Conservation (phyloP, 2,888 invertebrate genomes). For the Allophyes oxyacanthae region DNA sequence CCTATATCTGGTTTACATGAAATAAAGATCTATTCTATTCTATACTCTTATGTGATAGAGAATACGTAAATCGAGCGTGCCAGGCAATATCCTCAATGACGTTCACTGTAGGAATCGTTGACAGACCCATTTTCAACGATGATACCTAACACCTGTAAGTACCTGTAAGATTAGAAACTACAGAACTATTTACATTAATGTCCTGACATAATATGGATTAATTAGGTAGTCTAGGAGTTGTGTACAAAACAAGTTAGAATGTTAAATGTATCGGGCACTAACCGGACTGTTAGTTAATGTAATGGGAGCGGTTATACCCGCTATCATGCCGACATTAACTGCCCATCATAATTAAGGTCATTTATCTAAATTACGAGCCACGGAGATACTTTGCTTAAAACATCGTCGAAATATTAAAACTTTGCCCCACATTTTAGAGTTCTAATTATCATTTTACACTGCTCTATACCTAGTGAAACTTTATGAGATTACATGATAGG, state of each 20-base stretch:
- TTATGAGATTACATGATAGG: neutral
- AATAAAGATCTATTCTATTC: no score
- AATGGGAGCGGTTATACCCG: constrained; percentile 6
- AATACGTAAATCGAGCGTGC: no score
- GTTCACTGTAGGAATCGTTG: no score
- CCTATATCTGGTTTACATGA: no score
- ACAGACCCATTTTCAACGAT: no score
- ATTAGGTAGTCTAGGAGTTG: constrained; percentile 1
- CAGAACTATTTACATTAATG: no score
- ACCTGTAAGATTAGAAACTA: no score
- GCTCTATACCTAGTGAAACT: neutral
- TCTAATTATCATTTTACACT: neutral
- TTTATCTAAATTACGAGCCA: constrained; percentile 32
- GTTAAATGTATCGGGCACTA: constrained; percentile 19
- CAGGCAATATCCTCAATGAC: no score
- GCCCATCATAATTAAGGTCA: constrained; percentile 26
- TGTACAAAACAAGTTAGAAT: constrained; percentile 9
- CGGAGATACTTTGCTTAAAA: constrained; percentile 22
- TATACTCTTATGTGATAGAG: no score
- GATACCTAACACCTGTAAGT: no score
- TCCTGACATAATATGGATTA: no score
- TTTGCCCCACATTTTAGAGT: constrained; percentile 24
- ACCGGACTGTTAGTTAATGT: constrained; percentile 11
- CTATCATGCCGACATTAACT: constrained; percentile 5
- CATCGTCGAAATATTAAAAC: constrained; percentile 24